phyloP scores from a whole-genome alignment of 37 sponge, comb jelly and placozoan genomes.

The Geodia barretti region DNA sequence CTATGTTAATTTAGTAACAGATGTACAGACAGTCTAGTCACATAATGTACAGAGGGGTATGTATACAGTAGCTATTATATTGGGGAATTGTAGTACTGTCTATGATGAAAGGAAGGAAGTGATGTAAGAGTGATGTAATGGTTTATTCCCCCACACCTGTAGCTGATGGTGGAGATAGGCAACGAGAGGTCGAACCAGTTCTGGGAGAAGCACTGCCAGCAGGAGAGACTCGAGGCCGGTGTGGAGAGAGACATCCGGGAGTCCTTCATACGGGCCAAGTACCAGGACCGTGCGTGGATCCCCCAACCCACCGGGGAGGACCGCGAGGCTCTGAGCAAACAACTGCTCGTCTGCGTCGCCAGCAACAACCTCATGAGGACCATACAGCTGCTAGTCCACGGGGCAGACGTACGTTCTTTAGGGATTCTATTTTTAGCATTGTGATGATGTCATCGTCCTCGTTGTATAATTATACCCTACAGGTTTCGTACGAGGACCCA shows the following conservation, averaged over 20 bases:
- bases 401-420: conserved; percentile 70
- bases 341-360: conserved; percentile 48
- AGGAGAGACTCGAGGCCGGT: conserved; percentile 52
- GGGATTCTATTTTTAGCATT: neutral
- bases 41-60: too few species aligned
- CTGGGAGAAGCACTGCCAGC: conserved; percentile 69
- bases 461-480: neutral
- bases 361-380: conserved; percentile 63
- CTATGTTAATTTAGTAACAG: too few species aligned
- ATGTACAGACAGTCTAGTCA: too few species aligned
- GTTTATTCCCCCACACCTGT: too few species aligned
- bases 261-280: conserved; percentile 83
- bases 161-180: conserved; percentile 77
- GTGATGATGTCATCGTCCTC: neutral
- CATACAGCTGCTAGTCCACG: conserved; percentile 56
- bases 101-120: too few species aligned
- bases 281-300: conserved; percentile 75
- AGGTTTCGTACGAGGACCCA: too few species aligned
- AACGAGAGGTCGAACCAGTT: conserved; percentile 70
- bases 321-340: conserved; percentile 41
- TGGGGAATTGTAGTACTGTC: too few species aligned
- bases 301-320: conserved; percentile 10
- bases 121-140: too few species aligned
- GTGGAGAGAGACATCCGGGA: conserved; percentile 75
- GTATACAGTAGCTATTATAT: too few species aligned